phyloP scores from a whole-genome alignment of 2,113 vertebrate species.

The Glaucidium brasilianum region DNA sequence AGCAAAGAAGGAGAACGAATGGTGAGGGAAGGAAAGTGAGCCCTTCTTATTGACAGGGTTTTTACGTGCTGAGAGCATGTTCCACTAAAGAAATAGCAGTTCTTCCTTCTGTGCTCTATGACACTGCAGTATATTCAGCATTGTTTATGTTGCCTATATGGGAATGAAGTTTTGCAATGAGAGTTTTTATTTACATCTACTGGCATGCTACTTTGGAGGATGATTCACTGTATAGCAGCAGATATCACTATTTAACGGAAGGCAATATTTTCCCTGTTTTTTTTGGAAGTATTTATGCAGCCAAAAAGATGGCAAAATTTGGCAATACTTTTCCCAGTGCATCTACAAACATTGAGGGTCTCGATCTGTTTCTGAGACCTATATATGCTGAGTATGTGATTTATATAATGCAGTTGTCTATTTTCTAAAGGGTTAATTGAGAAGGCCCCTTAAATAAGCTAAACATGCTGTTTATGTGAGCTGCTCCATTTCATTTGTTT shows the following conservation, averaged over 20 bases:
- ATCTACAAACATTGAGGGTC: background rate
- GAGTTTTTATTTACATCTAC: background rate
- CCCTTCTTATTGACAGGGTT: background rate
- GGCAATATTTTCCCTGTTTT: background rate
- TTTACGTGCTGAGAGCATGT: background rate
- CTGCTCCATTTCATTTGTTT: background rate
- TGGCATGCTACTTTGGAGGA: background rate
- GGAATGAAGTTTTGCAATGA: background rate
- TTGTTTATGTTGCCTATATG: background rate
- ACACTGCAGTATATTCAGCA: background rate
- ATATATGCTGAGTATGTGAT: background rate
- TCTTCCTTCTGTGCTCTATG: background rate
- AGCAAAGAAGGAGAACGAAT: background rate
- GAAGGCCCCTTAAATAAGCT: background rate
- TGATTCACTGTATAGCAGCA: background rate
- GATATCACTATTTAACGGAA: background rate
- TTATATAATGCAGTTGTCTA: background rate
- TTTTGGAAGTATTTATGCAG: background rate
- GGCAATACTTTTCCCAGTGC: background rate
- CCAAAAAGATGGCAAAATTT: background rate
- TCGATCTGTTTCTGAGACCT: background rate
- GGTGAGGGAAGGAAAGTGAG: background rate
- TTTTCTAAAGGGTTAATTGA: background rate
- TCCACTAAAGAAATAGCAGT: background rate
- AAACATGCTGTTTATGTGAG: background rate